Evolutionary conservation across 2,113 vertebrate genomes (phyloP).

Genomic region (Pseudopipra pipra): DNA sequence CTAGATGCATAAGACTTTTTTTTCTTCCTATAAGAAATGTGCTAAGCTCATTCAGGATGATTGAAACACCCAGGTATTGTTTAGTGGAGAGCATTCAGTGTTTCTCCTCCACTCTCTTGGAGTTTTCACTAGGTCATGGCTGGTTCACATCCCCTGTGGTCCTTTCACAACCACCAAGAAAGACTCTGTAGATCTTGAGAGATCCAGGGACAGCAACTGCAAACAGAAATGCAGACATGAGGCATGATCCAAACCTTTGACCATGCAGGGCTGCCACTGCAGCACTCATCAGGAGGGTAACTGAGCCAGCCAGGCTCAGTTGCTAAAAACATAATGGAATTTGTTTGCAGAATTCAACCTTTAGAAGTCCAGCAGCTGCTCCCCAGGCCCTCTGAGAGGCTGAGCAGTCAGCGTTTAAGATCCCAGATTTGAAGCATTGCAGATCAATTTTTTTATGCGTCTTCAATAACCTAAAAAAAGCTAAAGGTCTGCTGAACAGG

Average conservation of each 20-base stretch:
- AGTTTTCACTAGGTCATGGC: background rate
- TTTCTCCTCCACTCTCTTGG: background rate
- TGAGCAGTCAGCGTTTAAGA: background rate
- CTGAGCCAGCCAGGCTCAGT: background rate
- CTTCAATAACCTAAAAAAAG: conserved; percentile 37
- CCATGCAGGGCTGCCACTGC: background rate
- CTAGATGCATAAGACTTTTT: background rate
- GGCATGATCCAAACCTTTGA: background rate
- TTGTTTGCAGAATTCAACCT: background rate
- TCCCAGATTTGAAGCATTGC: background rate
- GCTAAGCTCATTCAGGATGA: background rate
- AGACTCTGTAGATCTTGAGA: background rate
- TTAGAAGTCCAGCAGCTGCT: background rate
- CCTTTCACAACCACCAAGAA: background rate
- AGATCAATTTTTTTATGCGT: background rate
- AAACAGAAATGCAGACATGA: background rate
- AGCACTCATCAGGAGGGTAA: background rate
- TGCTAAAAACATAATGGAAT: background rate
- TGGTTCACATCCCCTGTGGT: background rate
- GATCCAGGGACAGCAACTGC: background rate
- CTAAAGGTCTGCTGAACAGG: background rate
- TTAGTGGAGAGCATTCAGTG: background rate
- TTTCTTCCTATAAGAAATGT: background rate
- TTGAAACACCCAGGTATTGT: background rate
- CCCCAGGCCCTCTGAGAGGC: background rate